Evolutionary conservation across 2,113 vertebrate genomes (phyloP), one percentile per base, ranked within the genome.

Genomic region (Hippotragus niger): DNA sequence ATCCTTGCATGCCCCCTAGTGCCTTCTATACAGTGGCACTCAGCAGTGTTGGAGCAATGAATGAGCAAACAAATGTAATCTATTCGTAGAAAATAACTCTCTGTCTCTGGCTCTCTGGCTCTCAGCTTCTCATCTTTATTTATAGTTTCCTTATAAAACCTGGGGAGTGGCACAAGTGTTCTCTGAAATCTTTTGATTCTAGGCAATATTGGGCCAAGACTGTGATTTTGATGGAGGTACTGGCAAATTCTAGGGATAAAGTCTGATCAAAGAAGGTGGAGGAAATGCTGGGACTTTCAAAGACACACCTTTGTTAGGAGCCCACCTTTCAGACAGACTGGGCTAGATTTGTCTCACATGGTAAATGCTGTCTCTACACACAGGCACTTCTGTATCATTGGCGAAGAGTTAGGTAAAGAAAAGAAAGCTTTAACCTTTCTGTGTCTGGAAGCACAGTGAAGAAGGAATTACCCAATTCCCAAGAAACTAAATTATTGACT

Each of bases 101-200:
- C 11, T 71, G 36, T 57, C 55, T 13, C 43, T 36, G n/a, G 19
- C 27, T 64, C 43, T 88, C 29, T 74, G 67, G 71, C 21, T 43
- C 36, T 74, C 67, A 53, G 19, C 88, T 92, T 95, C 45, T 94
- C 64, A 57, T 81, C 47, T 58, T 87, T 84, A 94, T 80, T 87
- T 82, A 86, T 2, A 86, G 67, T 88, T 97, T n/a, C 83, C 80
- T 74, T 53, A 6, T 83, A 95, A 95, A 95, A 87, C 31, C 45
- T n/a, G 6, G 60, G 25, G 60, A 81, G n/a, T 36, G 33, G 86
- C 52, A 91, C 88, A 62, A 87, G 33, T 55, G 40, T 91, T 88
- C 60, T 78, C 74, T 78, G 50, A 31, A 71, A 84, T 92, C 47
- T 96, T 94, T 62, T 16, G 74, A 91, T 85, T 88, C 81, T 83